Conservation (phyloP, 1,140 invertebrate genomes). For the Ruditapes philippinarum region DNA sequence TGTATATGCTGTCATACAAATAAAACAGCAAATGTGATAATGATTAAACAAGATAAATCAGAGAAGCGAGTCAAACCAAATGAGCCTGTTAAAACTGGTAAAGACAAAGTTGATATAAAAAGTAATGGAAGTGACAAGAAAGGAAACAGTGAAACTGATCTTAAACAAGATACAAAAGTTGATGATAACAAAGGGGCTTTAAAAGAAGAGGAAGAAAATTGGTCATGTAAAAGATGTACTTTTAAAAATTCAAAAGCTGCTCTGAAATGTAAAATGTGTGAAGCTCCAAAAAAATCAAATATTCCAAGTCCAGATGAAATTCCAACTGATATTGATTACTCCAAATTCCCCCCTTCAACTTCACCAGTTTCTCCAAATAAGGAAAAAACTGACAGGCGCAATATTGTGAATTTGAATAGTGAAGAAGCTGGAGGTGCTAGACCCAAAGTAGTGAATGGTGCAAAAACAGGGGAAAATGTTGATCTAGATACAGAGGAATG, state of each 20-base stretch:
- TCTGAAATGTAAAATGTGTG: slow-evolving; percentile 74
- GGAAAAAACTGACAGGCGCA: neutral
- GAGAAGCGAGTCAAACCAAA: slow-evolving; percentile 20
- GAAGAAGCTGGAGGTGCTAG: neutral
- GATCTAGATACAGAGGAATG: slow-evolving; percentile 72
- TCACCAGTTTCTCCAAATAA: slow-evolving; percentile 41
- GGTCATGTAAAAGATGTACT: slow-evolving; percentile 77
- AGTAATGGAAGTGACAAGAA: neutral
- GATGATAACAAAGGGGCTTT: neutral
- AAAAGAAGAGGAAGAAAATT: slow-evolving; percentile 29
- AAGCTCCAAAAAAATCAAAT: slow-evolving; percentile 70
- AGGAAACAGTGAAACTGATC: too few species aligned
- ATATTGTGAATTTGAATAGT: neutral
- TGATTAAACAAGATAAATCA: neutral
- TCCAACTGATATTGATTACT: slow-evolving; percentile 70
- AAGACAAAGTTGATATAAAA: neutral
- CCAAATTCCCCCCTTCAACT: slow-evolving; percentile 67
- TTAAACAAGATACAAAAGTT: neutral
- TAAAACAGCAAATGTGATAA: slow-evolving; percentile 4
- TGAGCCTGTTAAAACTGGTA: neutral
- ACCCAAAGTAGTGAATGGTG: neutral
- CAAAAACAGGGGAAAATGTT: neutral
- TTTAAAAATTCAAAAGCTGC: slow-evolving; percentile 62
- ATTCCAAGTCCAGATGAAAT: slow-evolving; percentile 77
- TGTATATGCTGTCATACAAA: slow-evolving; percentile 46